Percentiles rank a stretch among this genome's conserved stretches.
Conservation (phyloP, 37 sponge, comb jelly and placozoan species). For the Oopsacas minuta region DNA sequence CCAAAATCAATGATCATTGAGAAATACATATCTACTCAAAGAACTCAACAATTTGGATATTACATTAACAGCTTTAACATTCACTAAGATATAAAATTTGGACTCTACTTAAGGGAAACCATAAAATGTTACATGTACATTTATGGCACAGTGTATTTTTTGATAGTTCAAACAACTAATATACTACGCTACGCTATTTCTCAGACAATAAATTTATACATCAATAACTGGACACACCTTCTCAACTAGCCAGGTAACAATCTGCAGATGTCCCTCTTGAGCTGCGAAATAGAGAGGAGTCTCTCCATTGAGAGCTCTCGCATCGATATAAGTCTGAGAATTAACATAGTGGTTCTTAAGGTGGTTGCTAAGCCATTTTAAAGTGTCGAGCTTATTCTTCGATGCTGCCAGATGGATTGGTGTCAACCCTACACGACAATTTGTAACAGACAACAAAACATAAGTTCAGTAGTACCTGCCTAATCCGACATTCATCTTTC, state of each 20-base stretch:
- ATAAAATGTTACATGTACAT: background rate
- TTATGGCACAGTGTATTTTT: background rate
- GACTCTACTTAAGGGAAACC: background rate
- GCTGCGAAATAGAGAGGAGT: conserved; percentile 82
- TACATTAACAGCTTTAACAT: background rate
- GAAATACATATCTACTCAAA: background rate
- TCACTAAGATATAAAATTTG: background rate
- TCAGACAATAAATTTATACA: background rate
- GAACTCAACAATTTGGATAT: conserved; percentile 3
- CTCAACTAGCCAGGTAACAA: conserved; percentile 62
- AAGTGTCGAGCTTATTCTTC: conserved; percentile 52
- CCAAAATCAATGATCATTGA: conserved; percentile 11
- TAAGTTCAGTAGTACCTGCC: too few species aligned
- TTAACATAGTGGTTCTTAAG: conserved; percentile 39
- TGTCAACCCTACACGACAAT: conserved; percentile 38
- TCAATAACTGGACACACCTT: conserved; percentile 53
- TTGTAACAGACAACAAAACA: background rate
- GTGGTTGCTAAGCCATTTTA: conserved; percentile 39
- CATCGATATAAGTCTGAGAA: conserved; percentile 10
- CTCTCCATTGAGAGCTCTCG: conserved; percentile 55
- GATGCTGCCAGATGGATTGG: conserved; percentile 68
- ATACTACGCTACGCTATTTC: too few species aligned
- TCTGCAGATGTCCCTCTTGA: conserved; percentile 48
- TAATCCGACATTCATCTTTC: too few species aligned
- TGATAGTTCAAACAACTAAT: too few species aligned